Evolutionary conservation across 2,113 vertebrate genomes (phyloP).

Genomic region (Perca schrenkii): DNA sequence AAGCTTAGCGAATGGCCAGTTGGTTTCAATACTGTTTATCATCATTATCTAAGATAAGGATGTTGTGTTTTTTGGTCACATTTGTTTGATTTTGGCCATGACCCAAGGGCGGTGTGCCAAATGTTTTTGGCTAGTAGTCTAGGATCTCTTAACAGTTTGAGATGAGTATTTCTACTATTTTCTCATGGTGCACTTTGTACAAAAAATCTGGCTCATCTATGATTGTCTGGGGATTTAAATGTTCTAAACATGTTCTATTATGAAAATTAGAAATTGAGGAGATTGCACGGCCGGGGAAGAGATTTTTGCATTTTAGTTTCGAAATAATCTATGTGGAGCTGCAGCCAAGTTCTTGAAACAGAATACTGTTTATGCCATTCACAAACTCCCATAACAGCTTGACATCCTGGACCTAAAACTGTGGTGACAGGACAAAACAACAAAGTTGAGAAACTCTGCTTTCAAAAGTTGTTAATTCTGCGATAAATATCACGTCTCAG

Average conservation of each 20-base stretch:
- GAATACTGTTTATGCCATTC: background rate
- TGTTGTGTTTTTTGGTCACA: background rate
- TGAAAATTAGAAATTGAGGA: background rate
- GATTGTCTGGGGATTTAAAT: background rate
- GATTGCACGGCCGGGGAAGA: too few relatives aligned
- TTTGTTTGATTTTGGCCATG: background rate
- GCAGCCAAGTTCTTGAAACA: background rate
- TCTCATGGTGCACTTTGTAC: background rate
- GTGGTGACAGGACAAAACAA: too few relatives aligned
- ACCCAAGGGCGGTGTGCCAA: too few relatives aligned
- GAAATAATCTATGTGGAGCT: background rate
- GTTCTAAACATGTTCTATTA: background rate
- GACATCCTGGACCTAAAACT: background rate
- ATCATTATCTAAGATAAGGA: too few relatives aligned
- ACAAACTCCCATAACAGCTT: background rate
- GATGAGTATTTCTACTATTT: background rate
- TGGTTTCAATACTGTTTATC: background rate
- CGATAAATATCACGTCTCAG: background rate
- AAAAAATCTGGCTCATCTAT: background rate
- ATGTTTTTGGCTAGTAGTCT: too few relatives aligned
- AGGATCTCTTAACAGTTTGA: background rate
- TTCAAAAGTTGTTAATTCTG: background rate
- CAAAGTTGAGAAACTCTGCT: background rate
- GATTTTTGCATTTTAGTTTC: background rate
- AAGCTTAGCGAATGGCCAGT: background rate